Conservation (phyloP, 2,797 vertebrate genomes). For the Cuniculus paca region DNA sequence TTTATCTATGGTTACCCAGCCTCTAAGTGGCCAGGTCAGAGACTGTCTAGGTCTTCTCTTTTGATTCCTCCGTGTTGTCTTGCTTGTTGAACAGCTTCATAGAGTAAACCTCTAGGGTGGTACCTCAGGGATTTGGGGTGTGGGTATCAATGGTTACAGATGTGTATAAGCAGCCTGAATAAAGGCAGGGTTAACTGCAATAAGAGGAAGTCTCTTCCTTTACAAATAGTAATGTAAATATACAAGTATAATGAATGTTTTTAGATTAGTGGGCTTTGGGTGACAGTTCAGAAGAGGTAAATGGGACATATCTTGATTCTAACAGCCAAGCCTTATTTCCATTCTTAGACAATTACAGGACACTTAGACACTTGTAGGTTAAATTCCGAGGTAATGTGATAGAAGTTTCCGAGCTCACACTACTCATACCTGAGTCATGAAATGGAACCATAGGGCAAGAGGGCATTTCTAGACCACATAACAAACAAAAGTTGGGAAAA, state of each 20-base stretch:
- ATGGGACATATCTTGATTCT: not conserved
- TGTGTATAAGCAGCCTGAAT: not conserved
- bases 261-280: not conserved
- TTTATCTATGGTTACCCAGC: not conserved
- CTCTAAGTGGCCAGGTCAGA: not conserved
- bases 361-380: not conserved
- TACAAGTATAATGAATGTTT: not conserved
- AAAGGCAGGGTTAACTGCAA: not conserved
- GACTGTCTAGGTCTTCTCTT: not conserved
- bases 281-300: not conserved
- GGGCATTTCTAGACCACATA: not conserved
- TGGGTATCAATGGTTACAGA: not conserved
- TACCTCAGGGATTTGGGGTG: not conserved
- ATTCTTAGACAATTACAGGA: not conserved
- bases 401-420: not conserved
- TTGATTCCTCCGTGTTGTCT: not conserved
- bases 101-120: not conserved
- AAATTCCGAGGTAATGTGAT: not conserved
- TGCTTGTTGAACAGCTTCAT: not conserved
- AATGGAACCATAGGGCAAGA: conserved; percentile 3
- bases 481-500: conserved; percentile 26
- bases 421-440: conserved; percentile 38
- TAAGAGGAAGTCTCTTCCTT: not conserved
- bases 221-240: not conserved
- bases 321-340: not conserved